A percentile compares a stretch with the other conserved stretches of the same genome.
Evolutionary conservation across 2,113 vertebrate genomes (phyloP).

Genomic region (Motacilla alba): DNA sequence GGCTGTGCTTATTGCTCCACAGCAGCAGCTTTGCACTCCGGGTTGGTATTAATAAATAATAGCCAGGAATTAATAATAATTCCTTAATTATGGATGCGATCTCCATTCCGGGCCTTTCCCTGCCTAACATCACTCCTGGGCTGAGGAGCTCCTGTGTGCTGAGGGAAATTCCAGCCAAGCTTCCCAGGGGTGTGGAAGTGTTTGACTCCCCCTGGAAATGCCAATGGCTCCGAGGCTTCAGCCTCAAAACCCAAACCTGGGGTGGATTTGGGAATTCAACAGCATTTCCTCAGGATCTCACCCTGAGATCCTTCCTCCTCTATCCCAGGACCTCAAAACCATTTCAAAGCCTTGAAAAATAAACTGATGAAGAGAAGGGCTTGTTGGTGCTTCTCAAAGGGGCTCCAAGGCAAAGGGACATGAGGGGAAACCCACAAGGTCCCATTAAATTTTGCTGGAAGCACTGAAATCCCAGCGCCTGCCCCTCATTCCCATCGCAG

Average conservation of each 20-base stretch:
- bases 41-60: background rate
- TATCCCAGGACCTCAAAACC: background rate
- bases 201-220: background rate
- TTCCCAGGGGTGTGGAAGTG: background rate
- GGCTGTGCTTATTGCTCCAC: background rate
- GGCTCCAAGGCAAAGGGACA: background rate
- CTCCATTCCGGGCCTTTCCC: background rate
- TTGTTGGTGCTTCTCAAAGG: background rate
- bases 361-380: background rate
- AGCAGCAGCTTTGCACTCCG: background rate
- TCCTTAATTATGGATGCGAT: background rate
- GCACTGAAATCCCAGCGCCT: background rate
- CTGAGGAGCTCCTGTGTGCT: background rate
- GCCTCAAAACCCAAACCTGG: background rate
- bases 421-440: background rate
- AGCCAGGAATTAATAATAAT: background rate
- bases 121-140: background rate
- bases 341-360: background rate
- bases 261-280: background rate
- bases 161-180: background rate
- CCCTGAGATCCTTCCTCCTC: background rate
- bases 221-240: background rate
- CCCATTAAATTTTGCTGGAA: background rate
- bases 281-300: background rate
- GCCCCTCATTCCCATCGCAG: background rate